phyloP scores from a whole-genome alignment of 2,888 invertebrate species.

The Drosophila aldrichi region DNA sequence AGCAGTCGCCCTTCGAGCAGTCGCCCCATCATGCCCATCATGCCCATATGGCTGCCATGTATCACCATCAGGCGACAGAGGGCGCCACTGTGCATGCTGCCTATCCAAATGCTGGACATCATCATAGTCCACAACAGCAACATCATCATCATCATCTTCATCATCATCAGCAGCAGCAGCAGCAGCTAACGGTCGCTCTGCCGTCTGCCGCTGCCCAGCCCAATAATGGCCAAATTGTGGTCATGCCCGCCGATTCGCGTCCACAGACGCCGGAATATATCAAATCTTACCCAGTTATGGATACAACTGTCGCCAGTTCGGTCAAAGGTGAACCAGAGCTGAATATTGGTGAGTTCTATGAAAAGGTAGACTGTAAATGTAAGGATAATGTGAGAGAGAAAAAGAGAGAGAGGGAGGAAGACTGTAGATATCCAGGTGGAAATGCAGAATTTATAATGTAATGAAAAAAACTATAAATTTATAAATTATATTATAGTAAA shows the following conservation, averaged over 20 bases:
- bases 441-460: too few species aligned
- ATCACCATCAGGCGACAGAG: slow-evolving; percentile 44
- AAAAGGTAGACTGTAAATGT: not conserved
- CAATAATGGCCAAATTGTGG: slow-evolving; percentile 57
- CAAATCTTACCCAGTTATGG: slow-evolving; percentile 85
- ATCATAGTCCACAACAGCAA: slow-evolving; percentile 49
- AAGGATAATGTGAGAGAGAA: not conserved
- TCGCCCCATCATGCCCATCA: slow-evolving; percentile 56
- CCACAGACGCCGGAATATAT: slow-evolving; percentile 85
- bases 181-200: slow-evolving; percentile 36
- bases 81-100: slow-evolving; percentile 26
- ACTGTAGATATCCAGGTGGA: too few species aligned
- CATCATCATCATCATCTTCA: slow-evolving; percentile 59
- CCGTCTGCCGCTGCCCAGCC: slow-evolving; percentile 24
- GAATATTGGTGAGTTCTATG: slow-evolving; percentile 83
- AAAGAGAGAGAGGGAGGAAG: not conserved
- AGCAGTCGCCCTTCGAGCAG: slow-evolving; percentile 40
- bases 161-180: slow-evolving; percentile 59
- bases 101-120: slow-evolving; percentile 32
- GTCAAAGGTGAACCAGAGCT: slow-evolving; percentile 85
- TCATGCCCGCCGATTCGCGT: slow-evolving; percentile 81
- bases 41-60: slow-evolving; percentile 60
- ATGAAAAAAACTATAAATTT: too few species aligned
- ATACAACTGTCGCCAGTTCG: slow-evolving; percentile 85
- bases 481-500: too few species aligned